A percentile compares a stretch with the other conserved stretches of the same genome.
phyloP scores from a whole-genome alignment of 2,888 invertebrate species.

The Eledone cirrhosa region DNA sequence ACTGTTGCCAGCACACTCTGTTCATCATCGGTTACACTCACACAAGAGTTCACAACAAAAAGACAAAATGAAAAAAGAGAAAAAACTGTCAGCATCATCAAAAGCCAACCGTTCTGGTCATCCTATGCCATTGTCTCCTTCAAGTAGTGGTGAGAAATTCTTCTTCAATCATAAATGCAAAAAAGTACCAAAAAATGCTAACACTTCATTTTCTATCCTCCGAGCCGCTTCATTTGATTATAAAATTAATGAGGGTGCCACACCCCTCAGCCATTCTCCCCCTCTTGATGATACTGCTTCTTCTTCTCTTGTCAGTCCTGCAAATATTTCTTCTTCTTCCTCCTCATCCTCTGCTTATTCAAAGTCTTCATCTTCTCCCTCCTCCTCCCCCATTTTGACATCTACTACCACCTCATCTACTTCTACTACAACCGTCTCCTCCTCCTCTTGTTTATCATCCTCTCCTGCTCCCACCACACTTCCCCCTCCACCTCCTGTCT shows the following conservation, averaged over 20 bases:
- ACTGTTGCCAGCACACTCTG: conserved; percentile 9
- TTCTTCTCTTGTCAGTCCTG: neutral
- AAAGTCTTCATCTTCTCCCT: too few relatives aligned
- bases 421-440: neutral
- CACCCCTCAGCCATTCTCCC: neutral
- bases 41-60: neutral
- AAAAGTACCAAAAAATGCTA: neutral
- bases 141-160: conserved; percentile 5
- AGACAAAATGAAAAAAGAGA: conserved; percentile 7
- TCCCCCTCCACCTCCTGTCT: neutral
- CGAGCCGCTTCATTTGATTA: conserved; percentile 27
- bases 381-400: too few relatives aligned
- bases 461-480: neutral
- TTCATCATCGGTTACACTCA: neutral
- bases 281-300: neutral
- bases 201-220: conserved; percentile 9
- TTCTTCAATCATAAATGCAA: conserved; percentile 8
- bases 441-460: neutral
- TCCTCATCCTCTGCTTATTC: too few relatives aligned
- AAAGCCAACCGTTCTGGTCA: neutral
- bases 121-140: neutral
- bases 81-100: neutral
- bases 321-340: neutral
- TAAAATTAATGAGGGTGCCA: neutral
- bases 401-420: conserved; percentile 23